Evolutionary conservation across 1,140 invertebrate species (phyloP).

Genomic region (Aricia agestis): DNA sequence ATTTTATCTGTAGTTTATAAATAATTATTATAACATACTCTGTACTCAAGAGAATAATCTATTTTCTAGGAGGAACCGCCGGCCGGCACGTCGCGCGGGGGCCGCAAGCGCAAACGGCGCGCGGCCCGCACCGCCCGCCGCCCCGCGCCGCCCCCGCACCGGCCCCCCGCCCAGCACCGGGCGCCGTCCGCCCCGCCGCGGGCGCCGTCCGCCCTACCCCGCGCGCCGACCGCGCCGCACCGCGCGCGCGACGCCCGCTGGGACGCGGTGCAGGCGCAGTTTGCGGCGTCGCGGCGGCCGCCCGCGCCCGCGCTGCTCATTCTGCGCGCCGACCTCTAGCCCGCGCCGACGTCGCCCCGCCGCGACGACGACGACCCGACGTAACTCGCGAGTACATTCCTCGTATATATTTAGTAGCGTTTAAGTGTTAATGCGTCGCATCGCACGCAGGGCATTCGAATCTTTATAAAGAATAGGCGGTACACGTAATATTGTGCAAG

Average conservation of each 20-base stretch:
- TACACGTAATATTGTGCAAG: neutral
- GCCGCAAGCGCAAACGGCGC: constrained; percentile 18
- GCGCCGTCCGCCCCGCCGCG: constrained; percentile 10
- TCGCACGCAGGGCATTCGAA: neutral
- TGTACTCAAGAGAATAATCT: neutral
- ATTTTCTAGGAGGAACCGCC: constrained; percentile 28
- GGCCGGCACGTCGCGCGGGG: constrained; percentile 16
- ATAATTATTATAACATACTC: too few species aligned
- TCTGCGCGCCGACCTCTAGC: constrained; percentile 46
- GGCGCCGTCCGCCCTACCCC: too few species aligned
- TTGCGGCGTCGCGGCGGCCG: constrained; percentile 32
- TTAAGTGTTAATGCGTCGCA: neutral
- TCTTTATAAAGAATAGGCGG: neutral
- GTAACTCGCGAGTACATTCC: neutral
- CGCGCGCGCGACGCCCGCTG: constrained; percentile 40
- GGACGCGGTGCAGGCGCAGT: constrained; percentile 56
- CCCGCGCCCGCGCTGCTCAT: constrained; percentile 40
- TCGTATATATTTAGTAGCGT: too few species aligned
- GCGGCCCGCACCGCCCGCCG: constrained; percentile 21
- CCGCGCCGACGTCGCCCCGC: neutral
- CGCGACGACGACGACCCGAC: neutral
- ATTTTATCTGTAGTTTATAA: too few species aligned
- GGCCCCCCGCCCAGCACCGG: constrained; percentile 3
- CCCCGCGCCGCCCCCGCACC: constrained; percentile 11
- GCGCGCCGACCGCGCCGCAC: constrained; percentile 14